Base-by-base conservation (phyloP, 2,113 vertebrate species). In the Centropus bengalensis region DNA sequence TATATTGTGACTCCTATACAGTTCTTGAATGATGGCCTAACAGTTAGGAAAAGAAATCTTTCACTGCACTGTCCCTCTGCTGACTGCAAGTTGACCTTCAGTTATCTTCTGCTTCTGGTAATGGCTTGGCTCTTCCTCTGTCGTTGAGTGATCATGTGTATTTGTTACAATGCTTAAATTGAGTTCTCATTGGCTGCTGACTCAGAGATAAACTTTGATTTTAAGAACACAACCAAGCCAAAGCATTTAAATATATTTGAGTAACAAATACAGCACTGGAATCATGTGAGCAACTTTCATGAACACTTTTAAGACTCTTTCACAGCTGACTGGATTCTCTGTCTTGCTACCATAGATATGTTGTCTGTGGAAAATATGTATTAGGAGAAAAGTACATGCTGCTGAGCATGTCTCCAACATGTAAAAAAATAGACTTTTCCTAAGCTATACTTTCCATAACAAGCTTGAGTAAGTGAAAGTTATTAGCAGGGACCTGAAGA, bases 121-220 rank as follows among this genome's bases (percentile, higher is more conserved):
- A 36, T 28, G 27, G 16, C 17, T 78, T 91, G 40, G 4, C 32
- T 76, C 64, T 59, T 73, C 14, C 24, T 60, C 36, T 62, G 13
- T 52, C 26, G 11, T 24, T 7, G 1, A 44, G 28, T 28, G 38
- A 60, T 56, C 10, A 12, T 0, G 0, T 38, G 5, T 45, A 42
- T 23, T 70, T 47, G 9, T 70, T 21, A 52, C 4, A 9, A 14
- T 32, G 28, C 14, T 91, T 69, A 60, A 86, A 59, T 14, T 5
- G 33, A 56, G 2, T 13, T 36, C 4, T 11, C 3, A 2, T 56
- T 77, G 71, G 32, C 73, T 69, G 32, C 32, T 56, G 24, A 36
- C 19, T 51, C 2, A 2, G 67, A 88, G 3, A 2, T 7, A 30
- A 23, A 18, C 19, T 8, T 28, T 52, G 3, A 1, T 64, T 86